These are phyloP conservation scores for Platerodrilus igneus DNA, from an alignment of 2,888 invertebrate genomes.

Conservation along the genomic window DNA sequence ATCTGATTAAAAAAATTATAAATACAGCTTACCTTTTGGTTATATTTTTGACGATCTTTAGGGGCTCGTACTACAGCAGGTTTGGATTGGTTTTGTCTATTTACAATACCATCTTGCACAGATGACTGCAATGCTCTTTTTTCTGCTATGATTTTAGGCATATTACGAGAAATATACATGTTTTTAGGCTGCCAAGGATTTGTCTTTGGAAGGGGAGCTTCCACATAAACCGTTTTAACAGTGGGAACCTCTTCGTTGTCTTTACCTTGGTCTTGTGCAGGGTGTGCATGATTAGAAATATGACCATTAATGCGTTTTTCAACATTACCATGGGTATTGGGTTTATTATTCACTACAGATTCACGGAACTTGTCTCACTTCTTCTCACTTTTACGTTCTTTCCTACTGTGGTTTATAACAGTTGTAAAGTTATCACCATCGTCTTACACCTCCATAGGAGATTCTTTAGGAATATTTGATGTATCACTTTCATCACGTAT, in stretches of 20 bases:
- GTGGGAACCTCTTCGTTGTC: constrained; percentile 26
- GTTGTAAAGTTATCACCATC: constrained; percentile 44
- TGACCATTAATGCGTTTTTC: constrained; percentile 20
- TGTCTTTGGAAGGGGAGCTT: constrained; percentile 76
- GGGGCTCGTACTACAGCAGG: constrained; percentile 48
- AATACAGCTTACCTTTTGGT: constrained; percentile 53
- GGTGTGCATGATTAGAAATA: constrained; percentile 22
- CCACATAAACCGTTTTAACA: constrained; percentile 70
- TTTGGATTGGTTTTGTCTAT: constrained; percentile 27
- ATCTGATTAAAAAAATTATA: no score
- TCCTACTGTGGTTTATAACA: constrained; percentile 43
- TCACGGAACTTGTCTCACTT: constrained; percentile 39
- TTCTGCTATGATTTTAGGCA: constrained; percentile 74
- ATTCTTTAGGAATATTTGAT: constrained; percentile 11
- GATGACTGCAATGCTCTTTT: constrained; percentile 38
- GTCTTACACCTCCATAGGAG: constrained; percentile 31
- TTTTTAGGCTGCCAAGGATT: constrained; percentile 94
- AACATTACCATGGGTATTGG: constrained; percentile 25
- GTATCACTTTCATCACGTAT: constrained; percentile 8
- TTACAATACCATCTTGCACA: constrained; percentile 34
- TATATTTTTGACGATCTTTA: constrained; percentile 51
- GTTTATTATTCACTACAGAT: constrained; percentile 27
- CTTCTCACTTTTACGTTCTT: constrained; percentile 43
- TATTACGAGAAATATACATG: no score
- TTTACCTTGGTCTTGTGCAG: constrained; percentile 19